These are phyloP conservation scores for Drosophila trapezifrons DNA, from an alignment of 1,140 invertebrate species.

Conservation along the genomic window DNA sequence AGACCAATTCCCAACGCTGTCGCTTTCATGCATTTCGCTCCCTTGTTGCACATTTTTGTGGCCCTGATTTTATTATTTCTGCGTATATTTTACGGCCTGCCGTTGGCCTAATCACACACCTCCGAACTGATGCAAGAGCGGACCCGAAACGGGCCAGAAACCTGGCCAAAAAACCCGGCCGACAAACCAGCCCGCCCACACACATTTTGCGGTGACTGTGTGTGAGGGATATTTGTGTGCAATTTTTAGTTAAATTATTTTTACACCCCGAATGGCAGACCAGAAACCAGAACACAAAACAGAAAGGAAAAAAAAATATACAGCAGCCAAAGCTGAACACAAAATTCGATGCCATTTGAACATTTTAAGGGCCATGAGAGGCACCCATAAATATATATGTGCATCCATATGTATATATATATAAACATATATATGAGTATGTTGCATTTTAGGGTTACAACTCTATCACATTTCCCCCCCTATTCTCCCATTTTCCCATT, in stretches of 20 bases:
- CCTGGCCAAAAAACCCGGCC: conserved; percentile 11
- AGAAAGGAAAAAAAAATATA: conserved; percentile 22
- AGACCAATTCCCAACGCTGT: conserved; percentile 3
- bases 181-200: conserved; percentile 41
- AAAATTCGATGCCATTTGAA: conserved; percentile 70
- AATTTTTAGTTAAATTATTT: conserved; percentile 82
- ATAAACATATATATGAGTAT: conserved; percentile 8
- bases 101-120: conserved; percentile 57
- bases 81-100: conserved; percentile 61
- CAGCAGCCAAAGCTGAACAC: conserved; percentile 25
- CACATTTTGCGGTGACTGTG: conserved; percentile 69
- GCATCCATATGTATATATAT: background rate
- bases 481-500: background rate
- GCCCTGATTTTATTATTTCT: conserved; percentile 68
- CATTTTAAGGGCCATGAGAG: conserved; percentile 47
- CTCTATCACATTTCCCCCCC: conserved; percentile 8
- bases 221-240: conserved; percentile 76
- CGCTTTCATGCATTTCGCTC: conserved; percentile 8
- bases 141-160: background rate
- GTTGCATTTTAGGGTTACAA: conserved; percentile 47
- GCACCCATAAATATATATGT: conserved; percentile 7
- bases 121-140: background rate
- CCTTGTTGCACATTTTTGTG: conserved; percentile 58
- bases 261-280: conserved; percentile 60
- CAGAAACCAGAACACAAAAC: conserved; percentile 31